These are phyloP conservation scores for Aegypius monachus DNA, from an alignment of 2,113 vertebrate genomes.

Conservation along the genomic window DNA sequence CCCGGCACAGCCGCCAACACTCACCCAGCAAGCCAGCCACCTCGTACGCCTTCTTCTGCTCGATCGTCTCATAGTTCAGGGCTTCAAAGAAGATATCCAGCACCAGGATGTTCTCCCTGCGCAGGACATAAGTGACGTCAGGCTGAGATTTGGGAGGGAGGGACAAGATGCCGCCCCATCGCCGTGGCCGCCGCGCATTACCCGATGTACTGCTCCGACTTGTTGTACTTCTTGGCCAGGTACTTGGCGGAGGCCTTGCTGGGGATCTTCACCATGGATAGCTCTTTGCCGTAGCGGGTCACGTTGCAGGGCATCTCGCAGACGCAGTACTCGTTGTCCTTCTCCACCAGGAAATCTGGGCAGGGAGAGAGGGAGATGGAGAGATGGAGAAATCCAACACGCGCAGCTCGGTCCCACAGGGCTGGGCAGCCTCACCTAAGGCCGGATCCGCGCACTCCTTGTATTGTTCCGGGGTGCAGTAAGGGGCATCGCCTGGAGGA, in stretches of 20 bases:
- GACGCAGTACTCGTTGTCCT: slow-evolving; percentile 92
- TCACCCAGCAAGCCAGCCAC: slow-evolving; percentile 95
- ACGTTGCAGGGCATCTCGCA: slow-evolving; percentile 97
- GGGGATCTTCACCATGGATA: slow-evolving; percentile 98
- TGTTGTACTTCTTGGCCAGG: slow-evolving; percentile 99
- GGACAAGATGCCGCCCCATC: accelerated
- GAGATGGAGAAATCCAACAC: background rate
- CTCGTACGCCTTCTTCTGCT: slow-evolving; percentile 98
- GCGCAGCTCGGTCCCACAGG: accelerated
- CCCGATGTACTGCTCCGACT: slow-evolving; percentile 98
- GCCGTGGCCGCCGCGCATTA: background rate
- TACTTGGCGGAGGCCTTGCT: slow-evolving; percentile 98
- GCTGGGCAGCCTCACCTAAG: slow-evolving; percentile 81
- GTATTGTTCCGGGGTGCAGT: slow-evolving; percentile 98
- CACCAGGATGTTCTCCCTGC: slow-evolving; percentile 97
- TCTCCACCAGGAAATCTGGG: slow-evolving; percentile 95
- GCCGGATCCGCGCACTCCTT: slow-evolving; percentile 97
- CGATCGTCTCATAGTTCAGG: slow-evolving; percentile 97
- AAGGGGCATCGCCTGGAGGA: slow-evolving; percentile 89
- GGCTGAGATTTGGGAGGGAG: background rate
- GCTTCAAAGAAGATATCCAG: slow-evolving; percentile 98
- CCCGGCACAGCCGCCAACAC: background rate
- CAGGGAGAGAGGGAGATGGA: background rate
- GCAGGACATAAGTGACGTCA: background rate
- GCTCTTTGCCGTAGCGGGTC: slow-evolving; percentile 94